Evolutionary conservation across 1,140 invertebrate species (phyloP), one percentile per base, ranked within the genome.

Genomic region (Galleria mellonella): DNA sequence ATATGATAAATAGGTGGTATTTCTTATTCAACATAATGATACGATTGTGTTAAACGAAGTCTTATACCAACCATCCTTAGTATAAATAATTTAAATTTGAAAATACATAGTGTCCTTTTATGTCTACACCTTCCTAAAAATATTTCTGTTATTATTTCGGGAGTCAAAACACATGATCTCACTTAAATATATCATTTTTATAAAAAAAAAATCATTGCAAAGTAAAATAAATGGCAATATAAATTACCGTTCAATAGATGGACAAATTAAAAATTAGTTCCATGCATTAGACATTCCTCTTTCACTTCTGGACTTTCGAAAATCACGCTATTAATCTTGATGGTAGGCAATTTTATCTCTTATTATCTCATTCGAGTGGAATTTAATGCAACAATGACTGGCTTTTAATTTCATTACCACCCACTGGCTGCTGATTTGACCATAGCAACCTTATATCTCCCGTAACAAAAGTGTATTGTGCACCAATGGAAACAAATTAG

Each of bases 361-460:
- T 57, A 72, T 77, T 78, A 68, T 70, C 55, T 66, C 56, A 71
- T 69, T 68, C 68, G 47, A 70, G 62, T 51, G 55, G 61, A 76
- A 76, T 76, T 75, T 68, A 70, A 75, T 68, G 57, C 62, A 67
- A 75, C 60, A 75, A 78, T 78, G 72, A 68, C 72, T 62, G 55
- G 62, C 55, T 67, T 42, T 53, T 75, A 69, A 77, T 82, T 72
- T 66, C 70, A 75, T 82, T 77, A 82, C 75, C 77, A 75, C 77
- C 72, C 69, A 75, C 66, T 51, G 62, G 45, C 35, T 38, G 28
- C 36, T 31, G 36, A 32, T 28, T 15, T 35, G 13, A 30, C 38
- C 23, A 31, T 49, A 23, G 31, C 45, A 23, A 23, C 17, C 17
- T 23, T 23, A 23, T 23, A 23, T 23, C 40, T 49, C 29, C 39